Conservation (phyloP, 2,797 vertebrate species). For the Sebastes oblongus region DNA sequence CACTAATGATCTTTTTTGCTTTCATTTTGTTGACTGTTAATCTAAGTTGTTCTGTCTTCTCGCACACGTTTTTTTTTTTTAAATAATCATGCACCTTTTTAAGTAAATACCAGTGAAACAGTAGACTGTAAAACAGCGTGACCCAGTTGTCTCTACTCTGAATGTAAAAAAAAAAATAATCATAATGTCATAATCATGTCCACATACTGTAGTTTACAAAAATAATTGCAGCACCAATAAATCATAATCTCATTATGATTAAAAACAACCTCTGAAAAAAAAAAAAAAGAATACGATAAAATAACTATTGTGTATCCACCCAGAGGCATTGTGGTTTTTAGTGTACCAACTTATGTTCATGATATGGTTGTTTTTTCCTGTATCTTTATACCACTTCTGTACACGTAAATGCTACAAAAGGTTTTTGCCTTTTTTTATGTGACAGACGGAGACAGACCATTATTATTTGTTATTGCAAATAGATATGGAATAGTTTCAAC, state of each 20-base stretch:
- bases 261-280: constrained; percentile 42
- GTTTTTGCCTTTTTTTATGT: constrained; percentile 18
- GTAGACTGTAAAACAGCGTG: constrained; percentile 58
- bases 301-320: constrained; percentile 58
- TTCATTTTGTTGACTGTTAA: background rate
- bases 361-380: constrained; percentile 26
- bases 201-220: constrained; percentile 77
- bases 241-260: constrained; percentile 76
- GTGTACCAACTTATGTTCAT: constrained; percentile 33
- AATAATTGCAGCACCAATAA: constrained; percentile 83
- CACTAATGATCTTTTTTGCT: background rate
- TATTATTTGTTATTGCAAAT: constrained; percentile 53
- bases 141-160: constrained; percentile 32
- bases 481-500: constrained; percentile 14
- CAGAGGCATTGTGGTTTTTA: constrained; percentile 70
- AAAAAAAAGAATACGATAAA: constrained; percentile 43
- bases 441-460: constrained; percentile 24
- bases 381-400: background rate
- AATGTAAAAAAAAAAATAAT: constrained; percentile 27
- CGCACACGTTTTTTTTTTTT: background rate
- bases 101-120: constrained; percentile 54
- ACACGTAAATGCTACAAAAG: constrained; percentile 43
- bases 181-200: constrained; percentile 23
- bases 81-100: background rate
- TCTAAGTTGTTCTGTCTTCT: background rate